Percentiles rank a stretch among this genome's conserved stretches.
Evolutionary conservation across 2,797 vertebrate genomes (phyloP).

Genomic region (Melopsittacus undulatus): DNA sequence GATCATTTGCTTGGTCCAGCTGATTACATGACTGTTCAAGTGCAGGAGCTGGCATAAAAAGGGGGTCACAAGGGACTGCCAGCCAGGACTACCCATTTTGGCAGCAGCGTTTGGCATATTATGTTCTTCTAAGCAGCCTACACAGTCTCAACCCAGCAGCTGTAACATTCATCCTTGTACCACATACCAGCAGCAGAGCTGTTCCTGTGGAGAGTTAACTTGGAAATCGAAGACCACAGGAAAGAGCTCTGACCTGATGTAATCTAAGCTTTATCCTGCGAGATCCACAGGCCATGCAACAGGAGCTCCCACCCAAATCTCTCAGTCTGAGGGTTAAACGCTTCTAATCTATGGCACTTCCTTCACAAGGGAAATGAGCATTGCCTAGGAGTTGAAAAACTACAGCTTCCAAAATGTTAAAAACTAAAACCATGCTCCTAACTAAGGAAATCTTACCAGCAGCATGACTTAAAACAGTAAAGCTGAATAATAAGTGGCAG

Average conservation of each 20-base stretch:
- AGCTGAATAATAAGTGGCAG: background rate
- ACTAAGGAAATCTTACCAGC: background rate
- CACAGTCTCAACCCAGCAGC: background rate
- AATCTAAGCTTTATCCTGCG: background rate
- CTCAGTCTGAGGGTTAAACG: background rate
- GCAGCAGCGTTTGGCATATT: background rate
- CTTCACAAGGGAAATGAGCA: background rate
- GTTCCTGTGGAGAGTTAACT: background rate
- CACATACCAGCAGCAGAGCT: background rate
- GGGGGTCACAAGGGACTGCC: background rate
- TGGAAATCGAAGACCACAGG: background rate
- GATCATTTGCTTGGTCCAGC: background rate
- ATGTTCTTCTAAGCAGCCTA: background rate
- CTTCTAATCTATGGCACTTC: background rate
- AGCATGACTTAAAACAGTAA: background rate
- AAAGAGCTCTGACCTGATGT: background rate
- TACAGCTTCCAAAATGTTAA: background rate
- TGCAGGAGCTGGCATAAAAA: background rate
- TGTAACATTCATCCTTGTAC: background rate
- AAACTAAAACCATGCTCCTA: background rate
- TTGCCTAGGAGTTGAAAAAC: background rate
- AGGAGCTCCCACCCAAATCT: background rate
- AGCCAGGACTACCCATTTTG: background rate
- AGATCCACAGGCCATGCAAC: accelerated
- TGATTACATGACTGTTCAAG: background rate